Percentiles rank a stretch among this genome's conserved stretches.
phyloP scores from a whole-genome alignment of 2,888 invertebrate genomes.

The Kuschelorhynchus macadamiae region DNA sequence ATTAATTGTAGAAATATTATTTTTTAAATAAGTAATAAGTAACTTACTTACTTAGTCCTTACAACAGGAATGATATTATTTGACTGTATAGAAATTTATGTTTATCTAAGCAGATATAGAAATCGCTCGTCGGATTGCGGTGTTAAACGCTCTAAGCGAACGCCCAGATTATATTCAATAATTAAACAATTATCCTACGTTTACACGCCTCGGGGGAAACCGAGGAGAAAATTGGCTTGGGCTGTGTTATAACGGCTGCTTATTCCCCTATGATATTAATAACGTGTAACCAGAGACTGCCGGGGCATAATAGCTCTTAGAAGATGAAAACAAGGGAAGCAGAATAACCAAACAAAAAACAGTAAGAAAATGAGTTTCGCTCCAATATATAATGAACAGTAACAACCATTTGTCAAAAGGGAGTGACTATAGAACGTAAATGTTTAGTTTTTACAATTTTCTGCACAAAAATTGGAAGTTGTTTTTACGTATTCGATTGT shows the following conservation, averaged over 20 bases:
- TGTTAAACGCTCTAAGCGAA: constrained; percentile 27
- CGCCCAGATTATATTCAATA: constrained; percentile 68
- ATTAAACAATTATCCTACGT: constrained; percentile 70
- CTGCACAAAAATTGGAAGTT: no score
- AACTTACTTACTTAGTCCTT: no score
- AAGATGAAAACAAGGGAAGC: constrained; percentile 17
- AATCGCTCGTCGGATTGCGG: constrained; percentile 17
- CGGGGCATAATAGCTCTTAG: constrained; percentile 24
- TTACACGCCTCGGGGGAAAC: constrained; percentile 66
- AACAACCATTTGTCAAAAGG: no score
- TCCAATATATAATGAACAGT: no score
- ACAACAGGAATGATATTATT: no score
- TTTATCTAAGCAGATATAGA: not conserved
- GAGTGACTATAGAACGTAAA: no score
- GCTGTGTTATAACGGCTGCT: constrained; percentile 68
- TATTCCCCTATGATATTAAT: constrained; percentile 70
- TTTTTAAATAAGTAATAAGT: no score
- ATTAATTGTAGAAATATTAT: no score
- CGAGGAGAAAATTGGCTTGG: constrained; percentile 65
- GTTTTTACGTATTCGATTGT: no score
- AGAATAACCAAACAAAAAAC: not conserved
- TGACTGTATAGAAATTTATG: no score
- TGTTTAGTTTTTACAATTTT: no score
- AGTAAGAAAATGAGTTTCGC: not conserved
- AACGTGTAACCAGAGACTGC: constrained; percentile 55